These are phyloP conservation scores for Dasypolia templi DNA, from an alignment of 2,888 invertebrate species.

Conservation along the genomic window DNA sequence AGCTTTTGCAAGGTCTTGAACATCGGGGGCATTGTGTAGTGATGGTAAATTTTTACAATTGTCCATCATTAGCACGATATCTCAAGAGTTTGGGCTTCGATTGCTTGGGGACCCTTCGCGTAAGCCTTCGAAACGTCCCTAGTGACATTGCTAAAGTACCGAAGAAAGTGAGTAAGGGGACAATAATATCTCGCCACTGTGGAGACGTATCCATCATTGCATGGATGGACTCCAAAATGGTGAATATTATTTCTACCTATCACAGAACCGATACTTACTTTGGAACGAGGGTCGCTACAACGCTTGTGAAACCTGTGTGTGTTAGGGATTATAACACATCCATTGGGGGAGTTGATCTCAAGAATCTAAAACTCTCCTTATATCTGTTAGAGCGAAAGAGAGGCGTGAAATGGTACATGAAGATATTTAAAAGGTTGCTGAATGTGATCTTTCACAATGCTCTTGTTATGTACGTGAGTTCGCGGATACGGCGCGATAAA, in stretches of 20 bases:
- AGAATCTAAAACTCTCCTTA: constrained; percentile 61
- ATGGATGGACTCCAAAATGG: no score
- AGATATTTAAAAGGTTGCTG: constrained; percentile 57
- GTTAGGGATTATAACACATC: constrained; percentile 53
- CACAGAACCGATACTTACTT: constrained; percentile 24
- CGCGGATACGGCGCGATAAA: constrained; percentile 23
- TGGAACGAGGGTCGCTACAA: constrained; percentile 34
- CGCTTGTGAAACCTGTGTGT: constrained; percentile 43
- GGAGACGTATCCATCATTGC: no score
- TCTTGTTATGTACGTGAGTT: constrained; percentile 35
- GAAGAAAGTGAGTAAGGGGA: neutral
- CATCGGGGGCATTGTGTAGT: constrained; percentile 48
- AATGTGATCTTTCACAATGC: constrained; percentile 57
- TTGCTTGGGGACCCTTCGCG: constrained; percentile 61
- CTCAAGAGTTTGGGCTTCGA: constrained; percentile 59
- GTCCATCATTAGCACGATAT: constrained; percentile 56
- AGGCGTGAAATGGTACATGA: constrained; percentile 59
- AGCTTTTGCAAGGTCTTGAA: constrained; percentile 53
- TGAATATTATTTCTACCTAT: constrained; percentile 13
- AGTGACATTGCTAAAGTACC: constrained; percentile 18
- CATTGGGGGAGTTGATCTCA: constrained; percentile 47
- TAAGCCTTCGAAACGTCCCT: constrained; percentile 58
- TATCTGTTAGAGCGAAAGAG: constrained; percentile 62
- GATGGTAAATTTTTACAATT: constrained; percentile 53
- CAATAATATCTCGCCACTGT: no score